Percentiles rank a stretch among this genome's conserved stretches.
Conservation (phyloP, 2,797 vertebrate species). For the Parauchenoglanis ngamensis region DNA sequence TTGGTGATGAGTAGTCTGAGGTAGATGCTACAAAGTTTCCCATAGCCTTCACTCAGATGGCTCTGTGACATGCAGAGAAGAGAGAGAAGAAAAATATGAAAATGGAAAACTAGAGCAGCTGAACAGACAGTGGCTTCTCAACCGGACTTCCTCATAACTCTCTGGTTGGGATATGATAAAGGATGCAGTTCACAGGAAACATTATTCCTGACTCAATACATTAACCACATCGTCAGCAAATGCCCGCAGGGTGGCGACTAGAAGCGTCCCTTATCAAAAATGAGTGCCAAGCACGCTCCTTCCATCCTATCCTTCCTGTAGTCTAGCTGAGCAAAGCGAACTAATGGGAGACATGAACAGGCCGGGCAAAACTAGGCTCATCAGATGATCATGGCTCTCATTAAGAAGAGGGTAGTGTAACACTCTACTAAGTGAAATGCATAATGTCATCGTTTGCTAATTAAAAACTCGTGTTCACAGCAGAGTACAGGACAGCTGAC, state of each 20-base stretch:
- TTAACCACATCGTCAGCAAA: conserved; percentile 59
- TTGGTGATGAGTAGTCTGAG: conserved; percentile 99
- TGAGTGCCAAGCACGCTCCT: conserved; percentile 24
- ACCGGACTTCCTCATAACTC: conserved; percentile 36
- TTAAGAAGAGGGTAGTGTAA: background rate
- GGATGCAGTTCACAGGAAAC: conserved; percentile 61
- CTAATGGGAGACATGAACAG: conserved; percentile 14
- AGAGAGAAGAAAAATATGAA: background rate
- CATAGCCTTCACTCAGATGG: conserved; percentile 96
- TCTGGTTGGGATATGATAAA: conserved; percentile 57
- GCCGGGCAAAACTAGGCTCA: background rate
- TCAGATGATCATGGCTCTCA: background rate
- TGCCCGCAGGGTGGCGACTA: conserved; percentile 27
- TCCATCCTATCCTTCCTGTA: conserved; percentile 21
- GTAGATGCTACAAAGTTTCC: conserved; percentile 98
- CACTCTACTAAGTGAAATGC: background rate
- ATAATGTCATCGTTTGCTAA: conserved; percentile 37
- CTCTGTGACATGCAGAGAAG: conserved; percentile 72
- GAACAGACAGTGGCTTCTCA: background rate
- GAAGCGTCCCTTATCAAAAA: conserved; percentile 28
- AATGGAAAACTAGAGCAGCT: background rate
- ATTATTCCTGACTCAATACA: conserved; percentile 59
- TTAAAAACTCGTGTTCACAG: conserved; percentile 38
- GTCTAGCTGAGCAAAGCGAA: background rate
- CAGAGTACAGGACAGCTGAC: conserved; percentile 28